phyloP scores from a whole-genome alignment of 2,797 vertebrate species.

The Pseudochirops corinnae region DNA sequence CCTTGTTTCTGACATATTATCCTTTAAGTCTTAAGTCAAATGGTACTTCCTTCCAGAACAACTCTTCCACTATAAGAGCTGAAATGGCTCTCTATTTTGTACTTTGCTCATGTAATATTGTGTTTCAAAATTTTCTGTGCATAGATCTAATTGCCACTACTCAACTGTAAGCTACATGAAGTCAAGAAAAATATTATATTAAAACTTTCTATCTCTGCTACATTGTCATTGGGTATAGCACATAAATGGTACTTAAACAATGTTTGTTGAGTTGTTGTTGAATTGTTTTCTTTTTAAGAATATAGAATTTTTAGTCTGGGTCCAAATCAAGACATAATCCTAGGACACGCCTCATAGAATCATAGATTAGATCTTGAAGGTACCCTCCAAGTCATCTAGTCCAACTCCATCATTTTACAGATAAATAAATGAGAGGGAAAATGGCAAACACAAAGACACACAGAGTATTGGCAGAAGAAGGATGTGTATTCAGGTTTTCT shows the following conservation, averaged over 20 bases:
- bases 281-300: neutral
- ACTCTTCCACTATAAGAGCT: neutral
- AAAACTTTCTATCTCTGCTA: neutral
- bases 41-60: neutral
- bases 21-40: neutral
- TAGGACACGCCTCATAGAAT: neutral
- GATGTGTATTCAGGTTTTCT: neutral
- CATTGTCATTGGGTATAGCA: neutral
- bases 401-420: neutral
- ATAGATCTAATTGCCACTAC: neutral
- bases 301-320: neutral
- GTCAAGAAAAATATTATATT: neutral
- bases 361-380: neutral
- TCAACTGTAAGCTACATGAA: neutral
- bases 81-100: neutral
- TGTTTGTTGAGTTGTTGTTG: neutral
- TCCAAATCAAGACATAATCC: neutral
- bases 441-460: neutral
- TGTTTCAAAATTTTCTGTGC: neutral
- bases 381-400: neutral
- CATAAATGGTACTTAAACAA: neutral
- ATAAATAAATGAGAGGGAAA: neutral
- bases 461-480: neutral
- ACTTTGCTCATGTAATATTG: neutral
- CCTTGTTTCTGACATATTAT: neutral